Evolutionary conservation across 2,113 vertebrate species (phyloP).

Genomic region (Salminus brasiliensis): DNA sequence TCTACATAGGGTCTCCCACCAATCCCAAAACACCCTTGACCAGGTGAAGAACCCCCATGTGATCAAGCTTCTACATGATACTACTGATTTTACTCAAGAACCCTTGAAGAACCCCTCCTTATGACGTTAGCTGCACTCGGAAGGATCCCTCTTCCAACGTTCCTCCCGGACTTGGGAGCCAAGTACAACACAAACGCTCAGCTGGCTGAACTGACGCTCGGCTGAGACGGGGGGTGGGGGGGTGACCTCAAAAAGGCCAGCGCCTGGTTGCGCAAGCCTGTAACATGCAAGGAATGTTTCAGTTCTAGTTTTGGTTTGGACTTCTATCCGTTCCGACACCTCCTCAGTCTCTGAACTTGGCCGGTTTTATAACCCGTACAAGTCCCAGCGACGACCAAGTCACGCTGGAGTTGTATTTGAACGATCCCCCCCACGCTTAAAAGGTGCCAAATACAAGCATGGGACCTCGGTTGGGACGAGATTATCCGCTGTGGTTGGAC

Average conservation of each 20-base stretch:
- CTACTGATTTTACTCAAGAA: no score
- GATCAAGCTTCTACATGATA: no score
- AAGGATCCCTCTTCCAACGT: not conserved
- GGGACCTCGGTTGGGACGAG: no score
- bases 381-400: not conserved
- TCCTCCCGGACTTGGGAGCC: not conserved
- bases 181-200: not conserved
- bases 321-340: not conserved
- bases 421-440: no score
- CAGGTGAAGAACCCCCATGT: no score
- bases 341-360: not conserved
- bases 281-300: not conserved
- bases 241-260: not conserved
- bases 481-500: no score
- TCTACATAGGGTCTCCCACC: no score
- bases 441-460: no score
- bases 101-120: no score
- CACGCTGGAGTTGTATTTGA: no score
- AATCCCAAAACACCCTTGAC: no score
- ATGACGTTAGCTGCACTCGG: not conserved
- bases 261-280: not conserved
- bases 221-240: not conserved
- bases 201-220: not conserved
- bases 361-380: not conserved
- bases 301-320: not conserved